Base-by-base conservation (phyloP, 1,140 invertebrate species). In the Aethina tumida region DNA sequence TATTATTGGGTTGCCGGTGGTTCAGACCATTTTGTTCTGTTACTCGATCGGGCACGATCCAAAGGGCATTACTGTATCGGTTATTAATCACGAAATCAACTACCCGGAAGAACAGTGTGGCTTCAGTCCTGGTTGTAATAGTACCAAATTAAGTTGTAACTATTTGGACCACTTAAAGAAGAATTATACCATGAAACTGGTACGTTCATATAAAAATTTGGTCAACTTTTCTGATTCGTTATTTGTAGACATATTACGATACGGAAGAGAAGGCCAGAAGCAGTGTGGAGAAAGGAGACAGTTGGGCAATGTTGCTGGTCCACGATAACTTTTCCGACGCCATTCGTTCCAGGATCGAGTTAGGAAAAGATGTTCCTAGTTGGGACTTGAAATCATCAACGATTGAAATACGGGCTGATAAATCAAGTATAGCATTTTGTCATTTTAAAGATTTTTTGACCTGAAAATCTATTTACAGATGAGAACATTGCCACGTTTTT, bases 1-100 rank as follows among this genome's bases (percentile, higher is more conserved):
- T 64, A 89, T 95, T 53, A 90, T 95, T 54, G 79, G 83, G 6
- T 64, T 97, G 49, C 92, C 92, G 18, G 83, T 91, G 2, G 80
- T 90, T 64, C 90, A 97, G 69, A 89, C 91, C n/a, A 83, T 94
- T 28, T 73, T 96, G 3, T 97, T 97, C 69, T 97, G 92, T 62
- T 59, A 94, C 43, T 88, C 91, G 14, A 93, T 97, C 47, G 93
- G 93, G 38, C 74, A 85, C 16, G 86, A 93, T 57, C 93, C 93
- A 0, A 79, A 75, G 31, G 81, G 84, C 27, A 70, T 97, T 0
- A 76, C 75, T 45, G 50, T 97, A 55, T 89, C 85, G 17, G 73
- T 97, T 34, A 84, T 93, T 3, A 93, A 94, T 61, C 63, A 77
- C 25, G 89, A 95, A 67, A 71, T 84, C 43, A 64, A 70, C 33